Evolutionary conservation across 2,888 invertebrate genomes (phyloP).

Genomic region (Biston stratarius): DNA sequence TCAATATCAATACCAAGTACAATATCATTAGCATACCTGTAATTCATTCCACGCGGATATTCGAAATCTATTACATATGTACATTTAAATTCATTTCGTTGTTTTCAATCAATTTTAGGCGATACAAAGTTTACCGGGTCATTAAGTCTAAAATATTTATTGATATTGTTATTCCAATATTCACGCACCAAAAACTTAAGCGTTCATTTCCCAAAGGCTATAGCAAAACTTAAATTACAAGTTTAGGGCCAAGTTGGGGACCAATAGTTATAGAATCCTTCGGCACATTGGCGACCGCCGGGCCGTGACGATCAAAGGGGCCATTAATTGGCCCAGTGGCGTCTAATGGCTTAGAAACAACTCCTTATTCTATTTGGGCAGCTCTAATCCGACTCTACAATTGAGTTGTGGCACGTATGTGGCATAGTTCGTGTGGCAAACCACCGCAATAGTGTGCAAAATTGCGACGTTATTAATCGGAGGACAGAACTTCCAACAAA

Average conservation of each 20-base stretch:
- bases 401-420: too few species aligned
- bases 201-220: slow-evolving; percentile 12
- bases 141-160: neutral
- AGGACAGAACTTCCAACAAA: too few species aligned
- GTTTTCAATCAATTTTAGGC: too few species aligned
- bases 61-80: too few species aligned
- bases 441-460: too few species aligned
- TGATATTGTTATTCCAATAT: slow-evolving; percentile 13
- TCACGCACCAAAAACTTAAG: slow-evolving; percentile 19
- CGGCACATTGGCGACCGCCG: slow-evolving; percentile 26
- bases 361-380: slow-evolving; percentile 31
- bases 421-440: too few species aligned
- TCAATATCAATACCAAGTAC: too few species aligned
- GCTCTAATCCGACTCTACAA: slow-evolving; percentile 11
- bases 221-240: slow-evolving; percentile 29
- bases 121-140: too few species aligned
- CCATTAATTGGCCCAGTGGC: slow-evolving; percentile 32
- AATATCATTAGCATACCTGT: too few species aligned
- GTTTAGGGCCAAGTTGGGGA: slow-evolving; percentile 21
- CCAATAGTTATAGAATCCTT: slow-evolving; percentile 30
- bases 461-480: too few species aligned
- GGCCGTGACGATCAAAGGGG: slow-evolving; percentile 33
- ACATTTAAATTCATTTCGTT: too few species aligned
- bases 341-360: slow-evolving; percentile 34
- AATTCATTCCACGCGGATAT: too few species aligned